These are phyloP conservation scores for Sardinella longiceps DNA, from an alignment of 2,797 vertebrate species.

Conservation along the genomic window DNA sequence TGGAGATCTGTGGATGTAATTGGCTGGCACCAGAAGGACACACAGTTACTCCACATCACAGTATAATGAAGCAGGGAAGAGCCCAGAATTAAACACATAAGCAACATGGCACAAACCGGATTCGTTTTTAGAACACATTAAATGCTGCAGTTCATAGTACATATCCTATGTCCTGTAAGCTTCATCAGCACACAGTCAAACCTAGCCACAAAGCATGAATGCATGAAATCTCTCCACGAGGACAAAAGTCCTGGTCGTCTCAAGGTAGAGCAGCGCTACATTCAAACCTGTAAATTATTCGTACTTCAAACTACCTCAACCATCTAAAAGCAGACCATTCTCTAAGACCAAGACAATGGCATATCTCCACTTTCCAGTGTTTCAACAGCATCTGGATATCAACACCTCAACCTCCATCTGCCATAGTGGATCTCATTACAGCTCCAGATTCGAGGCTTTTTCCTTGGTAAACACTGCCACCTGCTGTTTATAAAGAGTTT, in stretches of 20 bases:
- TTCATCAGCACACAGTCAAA: neutral
- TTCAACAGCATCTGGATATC: neutral
- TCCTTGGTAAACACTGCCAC: conserved; percentile 73
- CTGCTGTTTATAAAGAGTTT: conserved; percentile 55
- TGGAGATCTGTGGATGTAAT: neutral
- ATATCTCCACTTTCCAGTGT: neutral
- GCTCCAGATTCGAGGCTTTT: conserved; percentile 33
- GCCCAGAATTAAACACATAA: neutral
- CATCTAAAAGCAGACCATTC: neutral
- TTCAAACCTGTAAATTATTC: neutral
- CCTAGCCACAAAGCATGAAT: neutral
- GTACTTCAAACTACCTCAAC: neutral
- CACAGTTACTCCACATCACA: neutral
- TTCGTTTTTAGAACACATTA: neutral
- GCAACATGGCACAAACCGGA: neutral
- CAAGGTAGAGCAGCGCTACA: neutral
- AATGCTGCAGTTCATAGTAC: neutral
- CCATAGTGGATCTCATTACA: conserved; percentile 32
- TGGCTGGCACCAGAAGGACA: neutral
- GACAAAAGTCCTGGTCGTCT: neutral
- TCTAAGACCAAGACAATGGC: neutral
- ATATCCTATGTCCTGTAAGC: neutral
- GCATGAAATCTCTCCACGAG: neutral
- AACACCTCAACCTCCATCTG: conserved; percentile 1
- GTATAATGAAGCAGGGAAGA: neutral